A percentile compares a stretch with the other conserved stretches of the same genome.
phyloP scores from a whole-genome alignment of 1,140 invertebrate genomes.

The Monochamus saltuarius region DNA sequence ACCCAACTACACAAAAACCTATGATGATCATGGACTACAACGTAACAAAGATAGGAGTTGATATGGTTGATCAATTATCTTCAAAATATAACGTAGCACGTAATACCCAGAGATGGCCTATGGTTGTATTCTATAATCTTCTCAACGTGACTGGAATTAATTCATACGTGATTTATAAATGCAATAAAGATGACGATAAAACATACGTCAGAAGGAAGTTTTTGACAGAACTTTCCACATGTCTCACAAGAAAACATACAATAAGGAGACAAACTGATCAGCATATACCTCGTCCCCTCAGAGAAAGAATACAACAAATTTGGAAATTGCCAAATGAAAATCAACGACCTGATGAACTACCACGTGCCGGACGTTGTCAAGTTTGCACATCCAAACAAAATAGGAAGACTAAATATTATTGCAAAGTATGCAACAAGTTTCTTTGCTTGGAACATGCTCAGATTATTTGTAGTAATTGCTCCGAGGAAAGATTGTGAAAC shows the following conservation, averaged over 20 bases:
- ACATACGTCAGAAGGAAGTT: not conserved
- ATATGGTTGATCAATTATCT: conserved; percentile 44
- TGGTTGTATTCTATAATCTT: conserved; percentile 41
- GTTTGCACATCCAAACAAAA: conserved; percentile 9
- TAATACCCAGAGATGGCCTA: conserved; percentile 43
- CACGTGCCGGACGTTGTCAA: conserved; percentile 6
- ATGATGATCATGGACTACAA: conserved; percentile 45
- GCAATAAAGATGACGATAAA: conserved; percentile 4
- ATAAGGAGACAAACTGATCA: no score
- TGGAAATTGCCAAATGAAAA: no score
- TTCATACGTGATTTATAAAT: conserved; percentile 4
- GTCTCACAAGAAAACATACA: no score
- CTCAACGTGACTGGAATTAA: not conserved
- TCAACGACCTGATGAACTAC: conserved; percentile 13
- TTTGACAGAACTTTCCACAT: no score
- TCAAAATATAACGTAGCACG: conserved; percentile 41
- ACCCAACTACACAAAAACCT: conserved; percentile 14
- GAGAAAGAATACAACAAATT: conserved; percentile 17
- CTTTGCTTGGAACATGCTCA: conserved; percentile 6
- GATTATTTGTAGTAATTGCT: no score
- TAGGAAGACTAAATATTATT: conserved; percentile 17
- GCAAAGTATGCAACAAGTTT: conserved; percentile 17
- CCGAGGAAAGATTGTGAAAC: no score
- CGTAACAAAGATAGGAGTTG: conserved; percentile 38
- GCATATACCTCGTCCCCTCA: not conserved